Evolutionary conservation across 2,888 invertebrate species (phyloP), one percentile per base, ranked within the genome.

Genomic region (Conops quadrifasciatus): DNA sequence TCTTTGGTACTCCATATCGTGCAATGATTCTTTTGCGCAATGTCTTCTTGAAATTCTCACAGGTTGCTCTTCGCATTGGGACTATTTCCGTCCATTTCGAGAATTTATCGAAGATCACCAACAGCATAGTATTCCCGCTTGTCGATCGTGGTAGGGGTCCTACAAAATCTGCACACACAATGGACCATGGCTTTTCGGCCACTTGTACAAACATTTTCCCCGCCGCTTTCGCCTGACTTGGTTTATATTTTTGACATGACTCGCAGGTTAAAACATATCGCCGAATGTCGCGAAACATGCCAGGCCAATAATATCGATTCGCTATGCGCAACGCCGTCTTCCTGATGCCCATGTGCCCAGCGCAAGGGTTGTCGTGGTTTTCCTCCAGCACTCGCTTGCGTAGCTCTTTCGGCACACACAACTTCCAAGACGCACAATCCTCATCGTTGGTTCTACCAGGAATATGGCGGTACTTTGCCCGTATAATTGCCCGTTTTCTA

Each of bases 231-330:
- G n/a, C n/a, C n/a, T n/a, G n/a, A n/a, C n/a, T n/a, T n/a, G n/a
- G n/a, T 16, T 69, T 69, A 43, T 63, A 69, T 16, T n/a, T 47
- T 62, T 69, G 69, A 11, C 69, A 62, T 7, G 36, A 62, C 9
- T 62, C 53, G 24, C 69, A 69, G 24, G 3, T 19, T 16, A 36
- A 16, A 1, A 69, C 56, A 24, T 53, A 69, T 15, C 21, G 30
- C 4, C 28, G n/a, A 0, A 63, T 53, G 24, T 69, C 69, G 1
- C 60, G 9, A 16, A 71, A 51, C 60, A 71, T 66, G 2, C 66
- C 70, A 7, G 70, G 65, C 66, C 71, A 71, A 21, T 71, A 63
- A 16, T 71, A 67, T 1, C 30, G 51, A 16, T 62, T 67, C 16
- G 51, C 28, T 4, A 67, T n/a, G 1, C 71, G 28, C 0, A 13